Percentiles rank a stretch among this genome's conserved stretches.
These are phyloP conservation scores for Apeltes quadracus DNA, from an alignment of 2,113 vertebrate species.

Conservation along the genomic window DNA sequence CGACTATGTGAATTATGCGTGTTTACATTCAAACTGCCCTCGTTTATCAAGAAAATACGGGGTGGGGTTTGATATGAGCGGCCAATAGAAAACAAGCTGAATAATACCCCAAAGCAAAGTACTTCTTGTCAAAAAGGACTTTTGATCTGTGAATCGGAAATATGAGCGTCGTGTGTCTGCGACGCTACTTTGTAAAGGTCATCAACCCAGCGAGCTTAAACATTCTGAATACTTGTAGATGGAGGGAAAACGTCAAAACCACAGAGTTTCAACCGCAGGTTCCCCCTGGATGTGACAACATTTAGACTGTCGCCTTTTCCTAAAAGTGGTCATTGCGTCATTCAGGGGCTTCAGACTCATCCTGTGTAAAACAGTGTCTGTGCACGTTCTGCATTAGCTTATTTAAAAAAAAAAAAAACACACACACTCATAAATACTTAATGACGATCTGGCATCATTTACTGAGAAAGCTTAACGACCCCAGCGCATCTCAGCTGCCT, in stretches of 20 bases:
- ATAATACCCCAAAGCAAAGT: too few species aligned
- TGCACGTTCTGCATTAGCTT: slow-evolving; percentile 20
- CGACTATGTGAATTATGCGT: slow-evolving; percentile 41
- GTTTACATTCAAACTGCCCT: slow-evolving; percentile 78
- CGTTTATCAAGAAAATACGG: slow-evolving; percentile 31
- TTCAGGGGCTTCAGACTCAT: slow-evolving; percentile 20
- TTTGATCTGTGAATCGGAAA: slow-evolving; percentile 15
- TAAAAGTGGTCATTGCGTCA: slow-evolving; percentile 17
- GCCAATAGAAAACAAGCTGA: slow-evolving; percentile 51
- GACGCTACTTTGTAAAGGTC: slow-evolving; percentile 13
- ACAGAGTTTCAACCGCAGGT: background rate
- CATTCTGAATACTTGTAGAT: slow-evolving; percentile 20
- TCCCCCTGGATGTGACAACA: background rate
- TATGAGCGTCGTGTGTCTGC: background rate
- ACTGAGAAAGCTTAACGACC: too few species aligned
- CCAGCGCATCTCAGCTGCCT: too few species aligned
- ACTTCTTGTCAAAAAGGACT: slow-evolving; percentile 6
- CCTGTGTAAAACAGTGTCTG: slow-evolving; percentile 1
- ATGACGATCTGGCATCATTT: too few species aligned
- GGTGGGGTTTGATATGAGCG: slow-evolving; percentile 52
- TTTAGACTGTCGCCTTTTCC: background rate
- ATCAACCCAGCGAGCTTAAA: slow-evolving; percentile 30
- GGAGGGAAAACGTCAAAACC: background rate
- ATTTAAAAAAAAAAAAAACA: slow-evolving; percentile 8
- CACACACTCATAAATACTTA: too few species aligned